Conservation (phyloP, 2,888 invertebrate genomes). For the Nasonia oneida region DNA sequence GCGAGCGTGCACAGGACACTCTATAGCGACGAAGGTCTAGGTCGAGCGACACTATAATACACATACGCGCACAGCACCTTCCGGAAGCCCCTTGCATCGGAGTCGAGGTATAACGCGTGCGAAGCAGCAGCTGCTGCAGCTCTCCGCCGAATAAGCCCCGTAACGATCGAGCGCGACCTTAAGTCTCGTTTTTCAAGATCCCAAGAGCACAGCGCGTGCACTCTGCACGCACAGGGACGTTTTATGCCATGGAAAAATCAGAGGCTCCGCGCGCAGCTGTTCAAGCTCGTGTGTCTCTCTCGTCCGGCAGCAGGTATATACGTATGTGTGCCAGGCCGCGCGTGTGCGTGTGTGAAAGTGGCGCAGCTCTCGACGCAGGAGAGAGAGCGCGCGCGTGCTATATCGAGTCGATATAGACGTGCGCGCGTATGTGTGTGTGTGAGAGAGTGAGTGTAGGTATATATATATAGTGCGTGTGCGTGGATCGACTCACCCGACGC, state of each 20-base stretch:
- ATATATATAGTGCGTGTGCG: conserved; percentile 19
- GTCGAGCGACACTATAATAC: background rate
- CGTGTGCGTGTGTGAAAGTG: conserved; percentile 4
- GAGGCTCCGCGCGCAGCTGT: background rate
- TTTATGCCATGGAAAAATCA: background rate
- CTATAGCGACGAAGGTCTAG: background rate
- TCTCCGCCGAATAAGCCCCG: background rate
- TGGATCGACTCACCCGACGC: conserved; percentile 75
- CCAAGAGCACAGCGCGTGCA: background rate
- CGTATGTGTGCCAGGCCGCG: background rate
- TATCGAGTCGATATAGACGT: background rate
- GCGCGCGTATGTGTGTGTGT: background rate
- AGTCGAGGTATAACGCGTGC: too few relatives aligned
- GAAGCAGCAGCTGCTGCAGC: background rate
- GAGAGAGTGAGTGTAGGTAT: background rate
- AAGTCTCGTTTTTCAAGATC: conserved; percentile 34
- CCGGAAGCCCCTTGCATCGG: too few relatives aligned
- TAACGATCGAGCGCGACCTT: conserved; percentile 39
- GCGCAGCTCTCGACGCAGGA: conserved; percentile 8
- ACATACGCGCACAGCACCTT: too few relatives aligned
- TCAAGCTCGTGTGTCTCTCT: too few relatives aligned
- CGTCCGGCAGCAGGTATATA: background rate
- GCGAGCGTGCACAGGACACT: background rate
- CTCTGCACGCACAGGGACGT: too few relatives aligned
- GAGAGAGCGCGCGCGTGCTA: background rate